Percentiles rank a stretch among this genome's conserved stretches.
These are phyloP conservation scores for Holocentrus rufus DNA, from an alignment of 2,797 vertebrate species.

Conservation along the genomic window DNA sequence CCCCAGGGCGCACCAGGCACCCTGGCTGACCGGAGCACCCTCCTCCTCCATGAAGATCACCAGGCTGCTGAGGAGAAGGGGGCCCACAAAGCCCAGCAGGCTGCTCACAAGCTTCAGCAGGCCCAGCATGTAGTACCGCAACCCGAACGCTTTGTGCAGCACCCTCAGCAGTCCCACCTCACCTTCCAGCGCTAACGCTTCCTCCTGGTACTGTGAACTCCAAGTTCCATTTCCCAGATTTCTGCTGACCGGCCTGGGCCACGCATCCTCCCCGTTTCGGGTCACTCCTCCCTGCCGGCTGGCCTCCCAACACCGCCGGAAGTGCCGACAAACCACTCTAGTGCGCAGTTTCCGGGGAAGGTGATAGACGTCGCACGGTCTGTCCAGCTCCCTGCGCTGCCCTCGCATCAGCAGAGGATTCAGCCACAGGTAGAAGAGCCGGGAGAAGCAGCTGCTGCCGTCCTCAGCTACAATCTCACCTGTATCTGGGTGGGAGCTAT, in stretches of 20 bases:
- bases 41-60: constrained; percentile 90
- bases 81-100: constrained; percentile 87
- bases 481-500: constrained; percentile 45
- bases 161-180: constrained; percentile 81
- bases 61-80: constrained; percentile 89
- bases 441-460: constrained; percentile 88
- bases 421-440: constrained; percentile 92
- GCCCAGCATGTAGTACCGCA: constrained; percentile 86
- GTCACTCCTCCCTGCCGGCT: constrained; percentile 41
- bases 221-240: constrained; percentile 61
- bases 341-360: constrained; percentile 86
- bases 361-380: constrained; percentile 83
- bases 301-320: constrained; percentile 85
- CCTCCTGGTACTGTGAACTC: constrained; percentile 60
- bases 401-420: constrained; percentile 88
- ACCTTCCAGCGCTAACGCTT: constrained; percentile 22
- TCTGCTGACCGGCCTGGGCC: constrained; percentile 53
- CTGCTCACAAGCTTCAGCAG: constrained; percentile 85
- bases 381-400: constrained; percentile 81
- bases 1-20: constrained; percentile 85
- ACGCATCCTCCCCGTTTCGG: constrained; percentile 26
- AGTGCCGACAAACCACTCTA: constrained; percentile 75
- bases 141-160: constrained; percentile 87
- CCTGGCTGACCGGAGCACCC: constrained; percentile 84
- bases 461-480: constrained; percentile 87